Evolutionary conservation across 2,797 vertebrate species (phyloP), one percentile per base, ranked within the genome.

Genomic region (Gallinago solitaria): DNA sequence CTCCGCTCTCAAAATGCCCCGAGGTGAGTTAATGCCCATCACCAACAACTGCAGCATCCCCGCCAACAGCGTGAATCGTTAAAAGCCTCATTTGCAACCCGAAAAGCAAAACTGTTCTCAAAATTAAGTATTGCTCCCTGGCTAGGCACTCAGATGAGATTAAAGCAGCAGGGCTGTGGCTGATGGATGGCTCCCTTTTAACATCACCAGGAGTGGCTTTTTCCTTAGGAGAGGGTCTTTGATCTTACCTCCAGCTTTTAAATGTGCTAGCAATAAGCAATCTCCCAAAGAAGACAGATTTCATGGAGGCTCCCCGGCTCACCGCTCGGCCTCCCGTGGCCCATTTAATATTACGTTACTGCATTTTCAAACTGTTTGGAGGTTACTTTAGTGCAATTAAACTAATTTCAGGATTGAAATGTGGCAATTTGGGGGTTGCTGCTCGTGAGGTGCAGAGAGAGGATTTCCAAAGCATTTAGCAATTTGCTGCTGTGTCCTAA

Each of bases 51-150:
- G 1, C 1, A 90, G 89, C 79, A 69, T 75, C 82, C 88, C 94
- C 37, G 54, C 47, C 24, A 16, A 35, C 69, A 94, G 37, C 83
- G 79, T 78, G 67, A 91, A 93, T 95, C 93, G 90, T 92, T 95
- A 90, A 96, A 94, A 94, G 75, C 37, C 76, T 93, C 91, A 83
- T 87, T 89, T 95, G 51, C 89, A 95, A 83, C 43, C 93, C 82
- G 76, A 83, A 93, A 94, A 86, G 84, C 82, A 86, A 96, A 94
- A 81, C 79, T 65, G 64, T 81, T 92, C 91, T 93, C 51, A 67
- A 91, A 93, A 95, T 95, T 86, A 89, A 96, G 84, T 54, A 43
- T 88, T 81, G 80, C 61, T 96, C 86, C 77, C 93, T 51, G 60
- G 94, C 74, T 70, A 68, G 77, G 12, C 15, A 14, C 80, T 90